Evolutionary conservation across 2,888 invertebrate genomes (phyloP).

Genomic region (Epirrita christyi): DNA sequence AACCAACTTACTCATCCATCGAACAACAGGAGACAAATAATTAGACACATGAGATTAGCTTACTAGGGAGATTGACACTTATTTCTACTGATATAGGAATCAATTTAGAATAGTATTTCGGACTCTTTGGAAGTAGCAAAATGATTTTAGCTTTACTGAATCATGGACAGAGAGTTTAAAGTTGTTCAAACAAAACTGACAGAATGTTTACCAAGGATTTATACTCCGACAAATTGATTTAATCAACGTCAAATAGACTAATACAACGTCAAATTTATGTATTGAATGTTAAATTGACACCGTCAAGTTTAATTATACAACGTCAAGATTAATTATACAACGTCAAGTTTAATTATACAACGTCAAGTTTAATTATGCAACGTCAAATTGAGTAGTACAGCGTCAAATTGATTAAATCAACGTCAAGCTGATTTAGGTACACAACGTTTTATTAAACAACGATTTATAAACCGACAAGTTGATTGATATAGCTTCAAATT

Average conservation of each 20-base stretch:
- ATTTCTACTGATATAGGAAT: constrained; percentile 24
- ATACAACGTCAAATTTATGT: background rate
- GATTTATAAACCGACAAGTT: background rate
- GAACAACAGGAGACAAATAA: constrained; percentile 18
- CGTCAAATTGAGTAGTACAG: too few relatives aligned
- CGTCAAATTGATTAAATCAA: too few relatives aligned
- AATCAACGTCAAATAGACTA: background rate
- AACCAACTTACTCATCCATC: constrained; percentile 30
- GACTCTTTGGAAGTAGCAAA: constrained; percentile 24
- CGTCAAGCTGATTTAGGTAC: too few relatives aligned
- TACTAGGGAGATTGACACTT: constrained; percentile 27
- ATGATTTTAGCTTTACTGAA: constrained; percentile 33
- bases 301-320: too few relatives aligned
- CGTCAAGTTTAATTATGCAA: too few relatives aligned
- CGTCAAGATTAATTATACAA: too few relatives aligned
- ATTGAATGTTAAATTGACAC: too few relatives aligned
- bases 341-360: too few relatives aligned
- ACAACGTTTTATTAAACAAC: too few relatives aligned
- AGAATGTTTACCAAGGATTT: background rate
- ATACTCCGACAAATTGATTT: background rate
- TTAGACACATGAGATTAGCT: constrained; percentile 28
- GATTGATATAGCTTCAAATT: background rate
- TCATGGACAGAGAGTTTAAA: constrained; percentile 7
- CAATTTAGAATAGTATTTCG: constrained; percentile 24
- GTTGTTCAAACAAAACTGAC: constrained; percentile 17